Base-by-base conservation (phyloP, 2,888 invertebrate species). In the Heliconius erato region DNA sequence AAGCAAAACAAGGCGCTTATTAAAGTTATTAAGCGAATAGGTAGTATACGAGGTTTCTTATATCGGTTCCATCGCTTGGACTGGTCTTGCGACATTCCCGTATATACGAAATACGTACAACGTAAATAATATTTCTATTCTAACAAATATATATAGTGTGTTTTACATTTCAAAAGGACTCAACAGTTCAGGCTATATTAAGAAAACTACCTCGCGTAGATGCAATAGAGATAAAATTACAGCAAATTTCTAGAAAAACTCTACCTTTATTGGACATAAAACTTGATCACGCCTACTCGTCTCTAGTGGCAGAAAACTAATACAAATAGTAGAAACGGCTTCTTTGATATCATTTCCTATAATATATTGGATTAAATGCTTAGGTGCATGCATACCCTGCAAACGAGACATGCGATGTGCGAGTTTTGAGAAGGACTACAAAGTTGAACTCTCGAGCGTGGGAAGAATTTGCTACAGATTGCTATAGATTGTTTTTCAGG, bases 31-130 rank as follows among this genome's bases (percentile, higher is more conserved):
- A 81, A 72, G 63, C 79, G 67, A 19, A 49, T 84, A 82, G 7
- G 71, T 44, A 44, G 44, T 28, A 26, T 80, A 68, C 44, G 67
- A 32, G 44, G 67, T 49, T 40, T 44, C 16, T 72, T 81, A 91
- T 92, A 90, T 91, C 91, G 89, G 87, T 88, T 89, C 89, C 87
- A 88, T 89, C 89, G 89, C 85, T 86, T 87, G 85, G 91, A 94
- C 94, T 92, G 90, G 94, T 93, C 89, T 88, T 89, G 90, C 94
- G 87, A 90, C 94, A 94, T 94, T 94, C 94, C 91, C 91, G 86
- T 86, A 87, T 88, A 89, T 87, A 86, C 88, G 88, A 44, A 72
- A 72, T 72, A 86, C 88, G 86, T 63, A n/a, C n/a, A 63, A 86
- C 87, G 86, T 86, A 59, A 83, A 79, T 49, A 80, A 80, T 69